phyloP scores from a whole-genome alignment of 2,113 vertebrate species.

The Dryoscopus gambensis region DNA sequence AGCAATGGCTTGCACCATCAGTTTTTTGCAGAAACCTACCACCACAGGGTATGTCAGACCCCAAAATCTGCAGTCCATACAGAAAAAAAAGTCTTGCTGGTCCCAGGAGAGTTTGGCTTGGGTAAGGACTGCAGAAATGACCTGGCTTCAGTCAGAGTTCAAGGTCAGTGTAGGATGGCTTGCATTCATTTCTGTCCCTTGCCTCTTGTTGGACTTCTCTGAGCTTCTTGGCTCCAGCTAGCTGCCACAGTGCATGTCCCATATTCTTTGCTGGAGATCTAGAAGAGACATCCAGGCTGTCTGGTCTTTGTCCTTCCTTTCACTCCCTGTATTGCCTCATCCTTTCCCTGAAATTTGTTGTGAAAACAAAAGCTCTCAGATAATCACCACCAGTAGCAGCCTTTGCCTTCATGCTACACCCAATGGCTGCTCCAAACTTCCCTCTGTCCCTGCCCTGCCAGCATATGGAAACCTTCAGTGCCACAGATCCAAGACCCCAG shows the following conservation, averaged over 20 bases:
- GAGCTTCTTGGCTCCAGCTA: background rate
- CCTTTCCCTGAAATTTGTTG: background rate
- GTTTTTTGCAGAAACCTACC: background rate
- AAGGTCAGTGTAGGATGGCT: background rate
- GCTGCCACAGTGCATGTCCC: background rate
- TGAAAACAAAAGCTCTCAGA: background rate
- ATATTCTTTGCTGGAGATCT: background rate
- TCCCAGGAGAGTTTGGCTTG: background rate
- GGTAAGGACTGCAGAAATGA: background rate
- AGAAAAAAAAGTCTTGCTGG: background rate
- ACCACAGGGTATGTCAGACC: background rate
- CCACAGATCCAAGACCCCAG: background rate
- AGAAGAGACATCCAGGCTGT: background rate
- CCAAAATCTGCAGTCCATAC: background rate
- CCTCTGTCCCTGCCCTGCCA: background rate
- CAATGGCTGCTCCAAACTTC: background rate
- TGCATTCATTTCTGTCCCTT: background rate
- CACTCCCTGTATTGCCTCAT: background rate
- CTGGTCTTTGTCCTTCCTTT: background rate
- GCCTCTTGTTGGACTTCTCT: background rate
- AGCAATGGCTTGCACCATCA: background rate
- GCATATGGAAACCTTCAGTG: background rate
- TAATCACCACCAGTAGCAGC: accelerated
- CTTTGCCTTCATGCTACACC: background rate
- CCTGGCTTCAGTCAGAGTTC: background rate